These are phyloP conservation scores for Ceratitis capitata DNA, from an alignment of 1,140 invertebrate genomes.

Conservation along the genomic window DNA sequence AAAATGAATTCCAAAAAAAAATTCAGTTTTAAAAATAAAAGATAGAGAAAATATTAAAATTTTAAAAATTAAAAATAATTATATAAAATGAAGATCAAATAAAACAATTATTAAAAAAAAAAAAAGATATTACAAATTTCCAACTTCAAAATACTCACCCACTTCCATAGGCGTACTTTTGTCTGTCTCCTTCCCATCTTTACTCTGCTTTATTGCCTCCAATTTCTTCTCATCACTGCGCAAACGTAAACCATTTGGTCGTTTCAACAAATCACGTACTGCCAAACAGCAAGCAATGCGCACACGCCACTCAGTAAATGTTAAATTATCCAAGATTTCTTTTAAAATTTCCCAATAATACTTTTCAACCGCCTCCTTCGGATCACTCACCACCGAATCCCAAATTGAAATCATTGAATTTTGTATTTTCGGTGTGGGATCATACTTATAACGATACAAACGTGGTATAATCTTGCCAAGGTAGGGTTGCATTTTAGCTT, in stretches of 20 bases:
- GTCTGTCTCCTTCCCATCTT: not conserved
- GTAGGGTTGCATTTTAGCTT: conserved; percentile 82
- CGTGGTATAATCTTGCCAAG: conserved; percentile 87
- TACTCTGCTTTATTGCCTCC: not conserved
- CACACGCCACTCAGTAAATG: conserved; percentile 85
- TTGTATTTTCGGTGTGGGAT: conserved; percentile 90
- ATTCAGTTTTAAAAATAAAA: too few species aligned
- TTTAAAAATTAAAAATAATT: too few species aligned
- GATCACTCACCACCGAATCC: conserved; percentile 86
- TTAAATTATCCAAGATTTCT: conserved; percentile 84
- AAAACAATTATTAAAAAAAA: too few species aligned
- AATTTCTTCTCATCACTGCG: conserved; percentile 51
- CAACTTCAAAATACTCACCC: conserved; percentile 44
- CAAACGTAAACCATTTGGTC: conserved; percentile 65
- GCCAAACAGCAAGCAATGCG: conserved; percentile 91
- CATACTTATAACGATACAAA: conserved; percentile 89
- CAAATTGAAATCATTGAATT: conserved; percentile 92
- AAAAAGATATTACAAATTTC: too few species aligned
- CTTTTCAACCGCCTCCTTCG: conserved; percentile 86
- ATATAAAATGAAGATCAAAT: too few species aligned
- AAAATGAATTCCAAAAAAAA: too few species aligned
- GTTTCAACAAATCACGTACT: conserved; percentile 80
- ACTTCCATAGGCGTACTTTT: conserved; percentile 43
- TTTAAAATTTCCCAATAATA: conserved; percentile 88
- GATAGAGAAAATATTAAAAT: too few species aligned